These are phyloP conservation scores for Trachythela sp. DNA, from an alignment of 64 coral and sea anemone genomes.

Conservation along the genomic window DNA sequence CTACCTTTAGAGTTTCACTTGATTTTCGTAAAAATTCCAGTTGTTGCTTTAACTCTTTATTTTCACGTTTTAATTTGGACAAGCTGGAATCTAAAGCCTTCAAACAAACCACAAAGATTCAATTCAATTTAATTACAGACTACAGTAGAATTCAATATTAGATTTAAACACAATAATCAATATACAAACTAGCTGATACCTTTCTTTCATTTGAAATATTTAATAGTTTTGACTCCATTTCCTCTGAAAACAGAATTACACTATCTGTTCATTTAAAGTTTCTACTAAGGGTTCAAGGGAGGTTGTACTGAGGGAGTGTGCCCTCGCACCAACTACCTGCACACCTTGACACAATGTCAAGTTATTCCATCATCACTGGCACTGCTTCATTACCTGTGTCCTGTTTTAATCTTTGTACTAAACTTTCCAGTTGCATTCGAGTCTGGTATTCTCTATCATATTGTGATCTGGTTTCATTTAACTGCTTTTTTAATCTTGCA, in stretches of 20 bases:
- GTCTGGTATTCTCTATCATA: constrained; percentile 64
- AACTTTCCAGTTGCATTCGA: constrained; percentile 61
- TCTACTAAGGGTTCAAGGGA: not conserved
- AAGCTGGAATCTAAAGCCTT: constrained; percentile 62
- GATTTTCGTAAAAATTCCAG: constrained; percentile 65
- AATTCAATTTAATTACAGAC: too few species aligned
- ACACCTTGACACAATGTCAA: not conserved
- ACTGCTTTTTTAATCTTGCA: constrained; percentile 51
- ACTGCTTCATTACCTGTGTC: constrained; percentile 49
- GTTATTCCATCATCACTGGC: not conserved
- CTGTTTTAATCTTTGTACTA: constrained; percentile 62
- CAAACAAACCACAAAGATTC: not conserved
- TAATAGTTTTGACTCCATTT: constrained; percentile 61
- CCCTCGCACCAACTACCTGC: too few species aligned
- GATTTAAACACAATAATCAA: too few species aligned
- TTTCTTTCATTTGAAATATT: constrained; percentile 68
- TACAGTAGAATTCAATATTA: too few species aligned
- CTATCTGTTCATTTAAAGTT: not conserved
- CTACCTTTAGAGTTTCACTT: constrained; percentile 84
- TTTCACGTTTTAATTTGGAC: constrained; percentile 61
- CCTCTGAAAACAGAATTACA: constrained; percentile 43
- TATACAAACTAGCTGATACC: constrained; percentile 30
- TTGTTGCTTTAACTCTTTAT: constrained; percentile 80
- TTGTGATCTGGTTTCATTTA: constrained; percentile 52
- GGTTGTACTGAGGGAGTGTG: too few species aligned